Evolutionary conservation across 1,140 invertebrate species (phyloP).

Genomic region (Drosophila sp.): DNA sequence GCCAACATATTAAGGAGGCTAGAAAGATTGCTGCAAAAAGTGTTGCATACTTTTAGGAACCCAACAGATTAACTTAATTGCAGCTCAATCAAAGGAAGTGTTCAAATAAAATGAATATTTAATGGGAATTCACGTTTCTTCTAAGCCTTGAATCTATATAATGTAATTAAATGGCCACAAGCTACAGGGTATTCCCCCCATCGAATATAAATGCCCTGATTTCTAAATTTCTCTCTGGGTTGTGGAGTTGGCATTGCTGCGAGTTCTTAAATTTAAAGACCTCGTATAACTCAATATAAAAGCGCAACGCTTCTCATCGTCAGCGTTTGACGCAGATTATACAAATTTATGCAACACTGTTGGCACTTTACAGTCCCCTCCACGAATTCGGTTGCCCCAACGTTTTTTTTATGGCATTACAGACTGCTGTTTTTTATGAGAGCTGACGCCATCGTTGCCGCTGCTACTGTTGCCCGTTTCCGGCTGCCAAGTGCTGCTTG

Average conservation of each 20-base stretch:
- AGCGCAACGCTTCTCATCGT: constrained; percentile 36
- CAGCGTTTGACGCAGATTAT: constrained; percentile 63
- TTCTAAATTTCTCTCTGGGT: constrained; percentile 8
- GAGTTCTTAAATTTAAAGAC: constrained; percentile 63
- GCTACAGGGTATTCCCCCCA: constrained; percentile 3
- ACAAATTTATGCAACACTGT: constrained; percentile 79
- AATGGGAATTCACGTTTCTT: neutral
- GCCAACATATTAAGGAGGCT: constrained; percentile 43
- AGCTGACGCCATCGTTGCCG: constrained; percentile 49
- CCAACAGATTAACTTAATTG: neutral
- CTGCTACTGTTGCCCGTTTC: constrained; percentile 60
- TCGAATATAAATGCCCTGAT: neutral
- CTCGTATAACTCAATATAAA: constrained; percentile 73
- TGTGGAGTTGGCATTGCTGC: constrained; percentile 24
- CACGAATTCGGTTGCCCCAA: constrained; percentile 24
- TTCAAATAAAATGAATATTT: neutral
- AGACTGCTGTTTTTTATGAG: constrained; percentile 69
- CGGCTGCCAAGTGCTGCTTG: constrained; percentile 33
- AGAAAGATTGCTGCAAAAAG: neutral
- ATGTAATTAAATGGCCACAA: no score
- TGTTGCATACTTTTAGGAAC: constrained; percentile 23
- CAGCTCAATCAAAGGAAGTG: neutral
- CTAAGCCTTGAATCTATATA: no score
- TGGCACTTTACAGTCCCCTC: constrained; percentile 59
- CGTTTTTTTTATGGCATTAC: constrained; percentile 61